Percentiles rank a stretch among this genome's conserved stretches.
Conservation (phyloP, 2,888 invertebrate genomes). For the Unio delphinus region DNA sequence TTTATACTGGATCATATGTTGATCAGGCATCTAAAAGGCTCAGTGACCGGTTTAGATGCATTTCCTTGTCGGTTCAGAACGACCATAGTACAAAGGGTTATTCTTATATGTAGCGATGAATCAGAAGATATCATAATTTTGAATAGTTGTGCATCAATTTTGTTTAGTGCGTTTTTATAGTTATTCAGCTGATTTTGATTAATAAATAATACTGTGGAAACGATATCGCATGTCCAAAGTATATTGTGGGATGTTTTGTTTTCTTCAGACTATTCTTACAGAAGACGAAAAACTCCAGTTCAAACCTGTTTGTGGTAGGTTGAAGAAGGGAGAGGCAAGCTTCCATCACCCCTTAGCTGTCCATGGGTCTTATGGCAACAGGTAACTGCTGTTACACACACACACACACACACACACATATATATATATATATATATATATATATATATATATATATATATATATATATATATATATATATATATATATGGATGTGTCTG, state of each 20-base stretch:
- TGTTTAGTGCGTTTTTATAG: too few species aligned
- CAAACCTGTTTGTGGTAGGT: constrained; percentile 52
- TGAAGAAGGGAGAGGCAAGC: constrained; percentile 65
- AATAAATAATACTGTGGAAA: not conserved
- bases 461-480: not conserved
- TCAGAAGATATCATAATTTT: too few species aligned
- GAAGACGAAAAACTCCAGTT: constrained; percentile 57
- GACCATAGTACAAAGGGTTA: too few species aligned
- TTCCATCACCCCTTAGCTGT: constrained; percentile 64
- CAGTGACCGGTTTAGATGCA: too few species aligned
- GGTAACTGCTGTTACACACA: constrained; percentile 22
- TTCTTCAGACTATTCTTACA: constrained; percentile 60
- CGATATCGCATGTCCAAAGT: not conserved
- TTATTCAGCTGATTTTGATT: too few species aligned
- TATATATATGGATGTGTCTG: too few species aligned
- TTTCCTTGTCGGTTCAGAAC: too few species aligned
- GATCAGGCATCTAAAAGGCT: too few species aligned
- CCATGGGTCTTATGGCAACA: constrained; percentile 68
- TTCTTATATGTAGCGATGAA: too few species aligned
- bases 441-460: not conserved
- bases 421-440: not conserved
- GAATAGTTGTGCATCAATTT: too few species aligned
- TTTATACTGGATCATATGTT: too few species aligned
- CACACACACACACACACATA: too few species aligned
- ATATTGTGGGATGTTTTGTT: not conserved